Evolutionary conservation across 2,113 vertebrate species (phyloP).

Genomic region (Phyllostomus hastatus): DNA sequence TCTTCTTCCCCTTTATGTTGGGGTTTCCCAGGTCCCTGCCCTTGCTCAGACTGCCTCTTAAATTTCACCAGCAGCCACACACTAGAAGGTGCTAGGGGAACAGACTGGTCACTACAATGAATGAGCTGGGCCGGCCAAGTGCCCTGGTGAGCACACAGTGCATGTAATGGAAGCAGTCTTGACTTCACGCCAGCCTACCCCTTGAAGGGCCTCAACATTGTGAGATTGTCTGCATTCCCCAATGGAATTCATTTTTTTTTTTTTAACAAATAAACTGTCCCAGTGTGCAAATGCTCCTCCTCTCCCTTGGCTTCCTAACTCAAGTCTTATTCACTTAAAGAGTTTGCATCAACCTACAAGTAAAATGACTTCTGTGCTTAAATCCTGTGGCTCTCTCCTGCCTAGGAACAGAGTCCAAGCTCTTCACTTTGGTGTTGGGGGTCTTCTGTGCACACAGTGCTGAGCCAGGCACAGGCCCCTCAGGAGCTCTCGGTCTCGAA

Average conservation of each 20-base stretch:
- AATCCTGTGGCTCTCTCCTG: not conserved
- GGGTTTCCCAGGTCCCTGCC: not conserved
- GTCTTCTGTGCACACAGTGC: not conserved
- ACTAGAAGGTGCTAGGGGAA: not conserved
- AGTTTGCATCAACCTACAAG: not conserved
- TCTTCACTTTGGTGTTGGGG: not conserved
- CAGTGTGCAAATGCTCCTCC: not conserved
- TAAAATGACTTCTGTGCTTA: not conserved
- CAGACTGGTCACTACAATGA: not conserved
- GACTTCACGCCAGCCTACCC: not conserved
- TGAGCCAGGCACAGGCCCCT: not conserved
- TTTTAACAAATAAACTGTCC: not conserved
- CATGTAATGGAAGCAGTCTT: not conserved
- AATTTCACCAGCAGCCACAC: not conserved
- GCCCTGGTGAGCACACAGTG: not conserved
- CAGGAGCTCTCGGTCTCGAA: not conserved
- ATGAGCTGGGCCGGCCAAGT: not conserved
- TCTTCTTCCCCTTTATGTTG: not conserved
- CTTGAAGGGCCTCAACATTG: not conserved
- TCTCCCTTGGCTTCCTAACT: not conserved
- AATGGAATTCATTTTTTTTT: not conserved
- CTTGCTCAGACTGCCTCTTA: not conserved
- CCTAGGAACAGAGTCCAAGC: not conserved
- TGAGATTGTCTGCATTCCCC: not conserved
- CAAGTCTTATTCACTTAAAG: not conserved